Evolutionary conservation across 2,888 invertebrate species (phyloP).

Genomic region (Tetragonula carbonaria): DNA sequence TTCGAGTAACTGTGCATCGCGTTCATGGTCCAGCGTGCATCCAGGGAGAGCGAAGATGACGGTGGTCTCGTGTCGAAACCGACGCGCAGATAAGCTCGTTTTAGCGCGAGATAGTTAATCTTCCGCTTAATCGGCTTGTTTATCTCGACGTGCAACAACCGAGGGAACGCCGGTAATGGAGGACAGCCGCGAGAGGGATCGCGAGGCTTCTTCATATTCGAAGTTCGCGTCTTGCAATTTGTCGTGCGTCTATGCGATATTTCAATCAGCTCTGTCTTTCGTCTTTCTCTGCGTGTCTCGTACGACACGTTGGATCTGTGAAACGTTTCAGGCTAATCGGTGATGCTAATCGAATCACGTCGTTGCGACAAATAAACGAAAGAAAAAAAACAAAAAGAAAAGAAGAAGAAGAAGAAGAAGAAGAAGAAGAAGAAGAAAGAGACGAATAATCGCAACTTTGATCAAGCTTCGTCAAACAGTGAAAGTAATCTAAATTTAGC

Average conservation of each 20-base stretch:
- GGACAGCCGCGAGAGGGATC: constrained; percentile 23
- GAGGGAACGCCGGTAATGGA: constrained; percentile 53
- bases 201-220: constrained; percentile 50
- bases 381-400: not conserved
- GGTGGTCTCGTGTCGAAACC: constrained; percentile 53
- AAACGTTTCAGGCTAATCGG: not conserved
- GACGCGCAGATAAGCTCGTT: constrained; percentile 56
- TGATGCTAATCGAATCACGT: too few relatives aligned
- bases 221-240: constrained; percentile 41
- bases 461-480: constrained; percentile 62
- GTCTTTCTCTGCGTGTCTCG: not conserved
- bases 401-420: too few relatives aligned
- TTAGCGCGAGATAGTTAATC: constrained; percentile 59
- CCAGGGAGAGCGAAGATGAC: constrained; percentile 30
- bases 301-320: not conserved
- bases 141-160: constrained; percentile 59
- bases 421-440: constrained; percentile 8
- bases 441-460: constrained; percentile 41
- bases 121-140: constrained; percentile 57
- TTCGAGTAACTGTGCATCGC: constrained; percentile 45
- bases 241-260: constrained; percentile 39
- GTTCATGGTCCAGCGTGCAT: constrained; percentile 32
- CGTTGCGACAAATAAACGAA: not conserved
- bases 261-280: constrained; percentile 40
- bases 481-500: constrained; percentile 69